Percentiles rank a stretch among this genome's conserved stretches.
These are phyloP conservation scores for Anagrus nilaparvatae DNA, from an alignment of 1,140 invertebrate genomes.

Conservation along the genomic window DNA sequence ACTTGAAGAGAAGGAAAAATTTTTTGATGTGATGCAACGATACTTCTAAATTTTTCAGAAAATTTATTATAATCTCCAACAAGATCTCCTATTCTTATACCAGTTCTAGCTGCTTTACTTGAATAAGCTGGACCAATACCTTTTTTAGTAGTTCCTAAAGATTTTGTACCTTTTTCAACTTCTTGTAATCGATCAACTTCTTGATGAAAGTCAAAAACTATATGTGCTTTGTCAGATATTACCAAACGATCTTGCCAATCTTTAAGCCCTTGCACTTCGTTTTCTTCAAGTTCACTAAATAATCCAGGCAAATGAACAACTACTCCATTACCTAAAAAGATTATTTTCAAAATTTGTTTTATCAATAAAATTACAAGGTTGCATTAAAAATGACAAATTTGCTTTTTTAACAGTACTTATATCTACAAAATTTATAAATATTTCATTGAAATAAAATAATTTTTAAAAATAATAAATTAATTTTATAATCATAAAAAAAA, in stretches of 20 bases:
- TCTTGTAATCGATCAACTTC: constrained; percentile 94
- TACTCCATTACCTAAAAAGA: constrained; percentile 87
- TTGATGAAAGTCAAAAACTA: constrained; percentile 89
- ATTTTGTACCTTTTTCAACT: constrained; percentile 68
- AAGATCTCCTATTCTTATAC: constrained; percentile 86
- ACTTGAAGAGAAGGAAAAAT: constrained; percentile 82
- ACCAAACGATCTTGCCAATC: constrained; percentile 77
- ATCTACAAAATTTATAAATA: too few species aligned
- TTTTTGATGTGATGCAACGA: constrained; percentile 73
- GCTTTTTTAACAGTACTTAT: too few species aligned
- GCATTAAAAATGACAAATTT: too few species aligned
- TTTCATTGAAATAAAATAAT: too few species aligned
- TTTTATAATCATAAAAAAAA: too few species aligned
- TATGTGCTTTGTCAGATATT: constrained; percentile 92
- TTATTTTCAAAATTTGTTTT: constrained; percentile 1
- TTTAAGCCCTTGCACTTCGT: constrained; percentile 80
- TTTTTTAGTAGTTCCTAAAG: constrained; percentile 96
- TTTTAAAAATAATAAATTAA: too few species aligned
- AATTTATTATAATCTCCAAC: constrained; percentile 85
- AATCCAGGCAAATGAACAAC: constrained; percentile 93
- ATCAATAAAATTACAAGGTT: too few species aligned
- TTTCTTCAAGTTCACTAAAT: constrained; percentile 90
- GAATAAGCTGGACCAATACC: constrained; percentile 98
- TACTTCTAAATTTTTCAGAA: constrained; percentile 72
- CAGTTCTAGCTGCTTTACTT: constrained; percentile 89